Evolutionary conservation across 2,797 vertebrate genomes (phyloP).

Genomic region (Thamnophis elegans): DNA sequence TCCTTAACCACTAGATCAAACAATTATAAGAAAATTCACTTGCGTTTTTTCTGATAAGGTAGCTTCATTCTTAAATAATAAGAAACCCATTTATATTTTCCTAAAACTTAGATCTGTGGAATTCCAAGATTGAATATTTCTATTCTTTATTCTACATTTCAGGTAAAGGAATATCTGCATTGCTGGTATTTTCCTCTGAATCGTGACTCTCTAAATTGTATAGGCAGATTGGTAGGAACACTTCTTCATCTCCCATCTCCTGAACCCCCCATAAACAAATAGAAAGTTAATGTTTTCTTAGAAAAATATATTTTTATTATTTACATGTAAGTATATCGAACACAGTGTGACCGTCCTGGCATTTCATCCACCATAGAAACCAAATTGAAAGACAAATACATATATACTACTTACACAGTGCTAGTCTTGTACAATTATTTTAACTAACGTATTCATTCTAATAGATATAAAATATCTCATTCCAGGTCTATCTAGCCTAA

Average conservation of each 20-base stretch:
- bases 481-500: no score
- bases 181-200: background rate
- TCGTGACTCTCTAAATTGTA: background rate
- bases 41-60: background rate
- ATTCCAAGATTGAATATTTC: background rate
- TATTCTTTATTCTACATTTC: background rate
- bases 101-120: background rate
- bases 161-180: background rate
- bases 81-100: background rate
- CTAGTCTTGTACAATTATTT: no score
- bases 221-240: background rate
- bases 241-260: background rate
- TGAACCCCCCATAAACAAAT: background rate
- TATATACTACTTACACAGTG: no score
- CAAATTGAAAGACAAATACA: no score
- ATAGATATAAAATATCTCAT: no score
- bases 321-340: no score
- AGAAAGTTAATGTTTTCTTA: background rate
- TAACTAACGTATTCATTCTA: no score
- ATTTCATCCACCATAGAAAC: no score
- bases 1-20: background rate
- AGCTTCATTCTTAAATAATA: background rate
- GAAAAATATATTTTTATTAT: no score
- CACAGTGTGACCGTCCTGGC: no score
- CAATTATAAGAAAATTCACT: background rate